Evolutionary conservation across 2,113 vertebrate species (phyloP).

Genomic region (Passer montanus): DNA sequence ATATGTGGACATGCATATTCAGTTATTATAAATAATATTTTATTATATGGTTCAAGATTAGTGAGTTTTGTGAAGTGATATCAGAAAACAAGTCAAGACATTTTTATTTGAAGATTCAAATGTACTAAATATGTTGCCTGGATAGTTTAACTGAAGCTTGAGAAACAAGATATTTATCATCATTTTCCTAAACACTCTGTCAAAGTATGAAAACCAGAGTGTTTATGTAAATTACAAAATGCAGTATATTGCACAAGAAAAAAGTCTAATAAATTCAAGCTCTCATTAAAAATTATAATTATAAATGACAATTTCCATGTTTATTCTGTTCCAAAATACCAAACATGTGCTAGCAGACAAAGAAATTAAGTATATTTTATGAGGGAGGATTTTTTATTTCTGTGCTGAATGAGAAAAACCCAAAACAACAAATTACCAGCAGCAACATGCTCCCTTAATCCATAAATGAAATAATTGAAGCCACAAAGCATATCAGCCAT

Average conservation of each 20-base stretch:
- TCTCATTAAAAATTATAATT: neutral
- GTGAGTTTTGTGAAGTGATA: neutral
- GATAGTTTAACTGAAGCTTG: neutral
- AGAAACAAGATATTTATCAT: neutral
- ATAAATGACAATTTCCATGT: neutral
- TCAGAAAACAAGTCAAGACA: neutral
- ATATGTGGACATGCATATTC: neutral
- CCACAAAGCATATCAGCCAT: neutral
- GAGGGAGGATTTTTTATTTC: neutral
- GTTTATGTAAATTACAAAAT: neutral
- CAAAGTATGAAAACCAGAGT: neutral
- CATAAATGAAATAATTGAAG: neutral
- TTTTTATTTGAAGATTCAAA: neutral
- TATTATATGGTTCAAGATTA: neutral
- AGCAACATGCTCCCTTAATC: neutral
- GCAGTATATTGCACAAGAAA: neutral
- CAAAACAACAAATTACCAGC: neutral
- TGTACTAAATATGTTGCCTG: neutral
- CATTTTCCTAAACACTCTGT: neutral
- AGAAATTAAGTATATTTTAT: neutral
- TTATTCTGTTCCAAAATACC: neutral
- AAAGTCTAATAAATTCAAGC: neutral
- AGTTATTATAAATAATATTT: neutral
- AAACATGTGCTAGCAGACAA: rapidly evolving
- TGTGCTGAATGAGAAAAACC: neutral